Conservation (phyloP, 2,113 vertebrate genomes). For the Calyptommatus sinebrachiatus region DNA sequence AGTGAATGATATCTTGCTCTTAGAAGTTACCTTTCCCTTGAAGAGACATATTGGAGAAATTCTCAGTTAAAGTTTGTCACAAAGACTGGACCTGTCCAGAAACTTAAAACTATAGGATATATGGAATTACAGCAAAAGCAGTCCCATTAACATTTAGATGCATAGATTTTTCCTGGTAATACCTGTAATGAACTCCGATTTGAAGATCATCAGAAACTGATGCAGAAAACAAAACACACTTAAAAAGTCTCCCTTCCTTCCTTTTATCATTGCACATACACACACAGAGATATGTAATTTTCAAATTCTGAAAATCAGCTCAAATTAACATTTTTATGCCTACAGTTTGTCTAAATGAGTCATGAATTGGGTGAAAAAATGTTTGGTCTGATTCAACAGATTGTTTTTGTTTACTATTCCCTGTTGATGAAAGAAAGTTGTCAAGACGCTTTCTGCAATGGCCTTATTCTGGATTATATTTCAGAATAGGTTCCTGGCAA, state of each 20-base stretch:
- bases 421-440: neutral
- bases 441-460: neutral
- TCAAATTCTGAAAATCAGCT: too few relatives aligned
- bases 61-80: slow-evolving; percentile 1
- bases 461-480: too few relatives aligned
- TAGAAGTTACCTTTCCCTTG: neutral
- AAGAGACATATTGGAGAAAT: neutral
- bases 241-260: too few relatives aligned
- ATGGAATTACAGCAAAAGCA: neutral
- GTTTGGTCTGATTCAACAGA: neutral
- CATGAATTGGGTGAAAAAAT: neutral
- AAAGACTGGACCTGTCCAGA: neutral
- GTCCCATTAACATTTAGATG: neutral
- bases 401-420: neutral
- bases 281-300: too few relatives aligned
- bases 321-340: neutral
- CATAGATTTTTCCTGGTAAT: neutral
- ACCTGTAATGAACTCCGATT: neutral
- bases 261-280: neutral
- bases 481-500: too few relatives aligned
- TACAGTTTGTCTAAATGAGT: neutral
- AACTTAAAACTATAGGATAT: neutral
- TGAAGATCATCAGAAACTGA: neutral
- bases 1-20: neutral
- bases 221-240: neutral